A percentile compares a stretch with the other conserved stretches of the same genome.
phyloP scores from a whole-genome alignment of 2,888 invertebrate species.

The Yponomeuta evonymella region DNA sequence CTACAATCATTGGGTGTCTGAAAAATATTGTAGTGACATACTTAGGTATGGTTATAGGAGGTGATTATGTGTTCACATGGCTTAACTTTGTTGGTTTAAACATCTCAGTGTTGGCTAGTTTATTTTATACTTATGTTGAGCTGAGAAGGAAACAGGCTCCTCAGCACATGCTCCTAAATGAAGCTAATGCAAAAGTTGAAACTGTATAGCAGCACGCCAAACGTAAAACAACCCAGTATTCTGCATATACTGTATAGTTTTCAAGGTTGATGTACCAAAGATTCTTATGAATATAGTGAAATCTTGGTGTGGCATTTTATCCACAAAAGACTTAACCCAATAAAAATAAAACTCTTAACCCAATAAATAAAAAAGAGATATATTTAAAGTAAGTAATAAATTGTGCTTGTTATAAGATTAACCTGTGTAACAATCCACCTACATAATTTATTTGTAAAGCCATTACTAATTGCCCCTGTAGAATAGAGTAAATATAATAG shows the following conservation, averaged over 20 bases:
- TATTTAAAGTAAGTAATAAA: no score
- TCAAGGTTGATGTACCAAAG: constrained; percentile 52
- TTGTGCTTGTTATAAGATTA: no score
- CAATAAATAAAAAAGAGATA: no score
- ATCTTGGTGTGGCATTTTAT: background rate
- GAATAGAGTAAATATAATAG: no score
- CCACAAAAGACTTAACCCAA: background rate
- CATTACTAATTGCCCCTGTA: no score
- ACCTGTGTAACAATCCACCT: no score
- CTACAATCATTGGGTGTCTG: constrained; percentile 97
- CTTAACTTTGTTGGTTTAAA: constrained; percentile 97
- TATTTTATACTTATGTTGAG: constrained; percentile 91
- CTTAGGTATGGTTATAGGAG: constrained; percentile 98
- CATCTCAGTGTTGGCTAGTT: constrained; percentile 91
- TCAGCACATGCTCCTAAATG: constrained; percentile 44
- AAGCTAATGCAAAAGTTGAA: constrained; percentile 51
- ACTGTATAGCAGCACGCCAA: constrained; percentile 51
- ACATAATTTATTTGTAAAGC: no score
- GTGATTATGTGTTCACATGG: constrained; percentile 97
- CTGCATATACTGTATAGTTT: constrained; percentile 39
- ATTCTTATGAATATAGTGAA: constrained; percentile 28
- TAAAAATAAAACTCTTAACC: no score
- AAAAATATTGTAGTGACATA: constrained; percentile 99
- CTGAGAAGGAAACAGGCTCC: constrained; percentile 79
- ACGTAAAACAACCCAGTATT: constrained; percentile 36